Base-by-base conservation (phyloP, 1,140 invertebrate species). In the Trissolcus basalis region DNA sequence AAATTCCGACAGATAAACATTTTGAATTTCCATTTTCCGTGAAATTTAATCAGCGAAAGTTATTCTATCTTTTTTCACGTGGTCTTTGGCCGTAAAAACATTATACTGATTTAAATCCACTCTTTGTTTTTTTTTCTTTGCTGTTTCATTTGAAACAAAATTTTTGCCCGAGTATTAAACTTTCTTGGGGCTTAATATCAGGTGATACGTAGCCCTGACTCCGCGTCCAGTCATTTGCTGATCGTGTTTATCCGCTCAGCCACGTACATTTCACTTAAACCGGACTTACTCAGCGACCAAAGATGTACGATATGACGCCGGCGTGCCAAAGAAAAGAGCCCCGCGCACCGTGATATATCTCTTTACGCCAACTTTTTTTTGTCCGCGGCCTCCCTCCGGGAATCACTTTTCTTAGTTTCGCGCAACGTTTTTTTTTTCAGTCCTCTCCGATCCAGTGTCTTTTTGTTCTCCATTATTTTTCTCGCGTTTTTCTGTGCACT, bases 231-330 rank as follows among this genome's bases (percentile, higher is more conserved):
- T 27, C 19, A 27, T 27, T 27, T 27, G 19, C 19, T 27, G 19
- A 27, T 27, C 19, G 19, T 27, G 60, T 54, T 74, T 68, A 60
- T 64, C 61, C 50, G 51, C 70, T 68, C 55, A 58, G 33, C 48
- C 48, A 67, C 63, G 67, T 69, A 79, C 68, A 68, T 79, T 79
- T 79, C 73, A 79, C 77, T 79, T 79, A 79, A 61, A 69, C 54
- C 59, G 59, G 55, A 63, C 67, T 71, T 72, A 76, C 73, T 76
- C 72, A 79, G 53, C 44, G 63, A 35, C 64, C 71, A 39, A 76
- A 69, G 69, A 76, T 54, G 77, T 51, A 79, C 69, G 77, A 76
- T 79, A 73, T 73, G 77, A 73, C 70, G 60, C 69, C 67, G 36
- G 13, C 61, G 69, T 59, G 73, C 43, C 44, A 55, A 53, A 51